These are phyloP conservation scores for Ecliptopera silaceata DNA, from an alignment of 2,888 invertebrate species.

Conservation along the genomic window DNA sequence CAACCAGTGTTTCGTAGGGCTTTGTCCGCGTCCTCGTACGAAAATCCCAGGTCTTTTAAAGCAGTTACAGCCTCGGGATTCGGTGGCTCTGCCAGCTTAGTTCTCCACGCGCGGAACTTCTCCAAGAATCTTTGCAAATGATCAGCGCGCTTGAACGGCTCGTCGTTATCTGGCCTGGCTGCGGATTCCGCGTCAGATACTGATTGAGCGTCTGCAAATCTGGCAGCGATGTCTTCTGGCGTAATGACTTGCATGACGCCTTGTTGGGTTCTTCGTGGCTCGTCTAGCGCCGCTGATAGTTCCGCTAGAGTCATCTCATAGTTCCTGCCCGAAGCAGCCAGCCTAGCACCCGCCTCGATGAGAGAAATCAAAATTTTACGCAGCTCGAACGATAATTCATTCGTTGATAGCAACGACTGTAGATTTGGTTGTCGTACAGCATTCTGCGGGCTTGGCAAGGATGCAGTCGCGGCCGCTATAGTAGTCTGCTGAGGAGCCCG, in stretches of 20 bases:
- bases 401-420: conserved; percentile 71
- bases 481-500: conserved; percentile 66
- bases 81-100: conserved; percentile 61
- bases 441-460: conserved; percentile 60
- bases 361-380: conserved; percentile 72
- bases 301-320: conserved; percentile 68
- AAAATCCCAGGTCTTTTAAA: conserved; percentile 66
- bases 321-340: conserved; percentile 70
- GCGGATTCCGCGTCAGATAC: conserved; percentile 28
- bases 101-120: conserved; percentile 69
- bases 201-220: conserved; percentile 43
- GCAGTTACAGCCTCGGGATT: conserved; percentile 58
- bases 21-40: conserved; percentile 59
- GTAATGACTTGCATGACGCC: conserved; percentile 67
- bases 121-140: conserved; percentile 67
- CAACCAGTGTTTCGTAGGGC: conserved; percentile 67
- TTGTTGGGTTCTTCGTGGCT: conserved; percentile 52
- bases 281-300: conserved; percentile 66
- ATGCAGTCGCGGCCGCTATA: conserved; percentile 72
- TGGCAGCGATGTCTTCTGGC: conserved; percentile 67
- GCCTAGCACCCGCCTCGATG: conserved; percentile 71
- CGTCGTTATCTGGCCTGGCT: conserved; percentile 37
- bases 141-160: conserved; percentile 61
- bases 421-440: conserved; percentile 66
- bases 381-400: conserved; percentile 69